phyloP scores from a whole-genome alignment of 2,797 vertebrate genomes.

The Zenarchopterus dispar region DNA sequence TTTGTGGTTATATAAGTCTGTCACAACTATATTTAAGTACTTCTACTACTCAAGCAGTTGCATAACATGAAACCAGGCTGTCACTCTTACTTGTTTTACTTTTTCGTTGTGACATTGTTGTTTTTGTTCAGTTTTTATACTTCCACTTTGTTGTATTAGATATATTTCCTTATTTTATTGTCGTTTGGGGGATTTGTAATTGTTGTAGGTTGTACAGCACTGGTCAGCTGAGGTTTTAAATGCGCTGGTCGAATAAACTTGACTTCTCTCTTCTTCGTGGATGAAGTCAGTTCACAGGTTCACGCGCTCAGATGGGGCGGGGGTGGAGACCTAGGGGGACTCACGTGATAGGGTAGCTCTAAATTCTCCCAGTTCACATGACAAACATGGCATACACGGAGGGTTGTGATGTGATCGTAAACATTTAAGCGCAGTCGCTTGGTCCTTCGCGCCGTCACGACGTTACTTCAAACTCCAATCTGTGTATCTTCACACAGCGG shows the following conservation, averaged over 20 bases:
- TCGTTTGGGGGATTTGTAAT: too few species aligned
- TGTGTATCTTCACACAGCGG: not conserved
- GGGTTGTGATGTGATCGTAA: conserved; percentile 1
- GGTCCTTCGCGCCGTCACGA: not conserved
- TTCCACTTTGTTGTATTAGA: too few species aligned
- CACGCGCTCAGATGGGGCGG: not conserved
- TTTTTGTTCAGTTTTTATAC: too few species aligned
- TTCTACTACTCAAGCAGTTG: too few species aligned
- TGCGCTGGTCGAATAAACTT: not conserved
- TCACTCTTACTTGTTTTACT: too few species aligned
- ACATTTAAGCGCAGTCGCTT: not conserved
- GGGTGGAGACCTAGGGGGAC: not conserved
- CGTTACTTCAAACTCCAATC: not conserved
- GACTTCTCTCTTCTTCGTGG: not conserved
- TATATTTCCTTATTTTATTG: too few species aligned
- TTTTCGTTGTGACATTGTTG: too few species aligned
- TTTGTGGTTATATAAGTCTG: too few species aligned
- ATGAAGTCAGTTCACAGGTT: not conserved
- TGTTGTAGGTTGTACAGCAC: too few species aligned
- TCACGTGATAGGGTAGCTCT: conserved; percentile 75
- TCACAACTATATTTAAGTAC: too few species aligned
- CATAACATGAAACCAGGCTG: too few species aligned
- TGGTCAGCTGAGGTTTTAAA: too few species aligned
- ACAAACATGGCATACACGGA: conserved; percentile 46
- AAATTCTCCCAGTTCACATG: conserved; percentile 72